phyloP scores from a whole-genome alignment of 1,140 invertebrate genomes.

The Metopolophium dirhodum region DNA sequence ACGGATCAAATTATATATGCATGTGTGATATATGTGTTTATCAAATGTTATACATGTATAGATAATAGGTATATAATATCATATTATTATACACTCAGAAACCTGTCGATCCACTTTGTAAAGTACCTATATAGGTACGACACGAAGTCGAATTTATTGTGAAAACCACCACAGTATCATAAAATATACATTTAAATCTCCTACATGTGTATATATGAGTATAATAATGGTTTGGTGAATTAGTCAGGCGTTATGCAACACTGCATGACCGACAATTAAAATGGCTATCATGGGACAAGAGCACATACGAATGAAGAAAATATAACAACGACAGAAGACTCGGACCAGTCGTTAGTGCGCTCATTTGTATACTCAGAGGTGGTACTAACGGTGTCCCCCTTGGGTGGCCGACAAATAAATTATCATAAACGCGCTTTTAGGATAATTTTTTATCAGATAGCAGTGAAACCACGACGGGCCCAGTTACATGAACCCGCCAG shows the following conservation, averaged over 20 bases:
- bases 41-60: background rate
- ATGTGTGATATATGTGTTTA: background rate
- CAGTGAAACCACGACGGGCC: background rate
- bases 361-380: background rate
- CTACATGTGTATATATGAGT: background rate
- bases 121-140: background rate
- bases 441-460: background rate
- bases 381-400: background rate
- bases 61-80: background rate
- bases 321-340: background rate
- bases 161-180: background rate
- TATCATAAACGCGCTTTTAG: conserved; percentile 32
- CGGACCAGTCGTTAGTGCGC: conserved; percentile 1
- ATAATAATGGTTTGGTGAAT: background rate
- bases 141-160: background rate
- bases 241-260: background rate
- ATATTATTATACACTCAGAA: background rate
- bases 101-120: conserved; percentile 8
- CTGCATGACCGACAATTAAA: background rate
- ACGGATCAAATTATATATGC: background rate
- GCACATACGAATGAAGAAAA: background rate
- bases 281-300: background rate
- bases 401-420: background rate
- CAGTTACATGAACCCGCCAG: background rate
- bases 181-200: background rate